Evolutionary conservation across 2,888 invertebrate species (phyloP).

Genomic region (Prenolepis imparis): DNA sequence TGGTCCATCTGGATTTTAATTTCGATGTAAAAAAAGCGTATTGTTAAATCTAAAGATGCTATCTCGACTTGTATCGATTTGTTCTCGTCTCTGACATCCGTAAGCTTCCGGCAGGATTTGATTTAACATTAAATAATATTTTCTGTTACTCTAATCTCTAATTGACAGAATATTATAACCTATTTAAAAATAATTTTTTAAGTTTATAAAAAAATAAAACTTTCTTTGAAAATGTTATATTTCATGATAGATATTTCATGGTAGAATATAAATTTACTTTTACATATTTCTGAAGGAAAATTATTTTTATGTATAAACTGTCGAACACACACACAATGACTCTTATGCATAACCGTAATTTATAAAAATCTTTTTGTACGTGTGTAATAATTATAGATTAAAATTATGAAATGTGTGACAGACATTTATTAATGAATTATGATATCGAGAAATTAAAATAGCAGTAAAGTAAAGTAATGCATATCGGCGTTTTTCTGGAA

Average conservation of each 20-base stretch:
- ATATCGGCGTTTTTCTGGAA: not conserved
- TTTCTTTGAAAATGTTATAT: not conserved
- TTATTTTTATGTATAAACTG: too few relatives aligned
- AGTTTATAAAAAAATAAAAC: not conserved
- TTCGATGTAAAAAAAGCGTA: conserved; percentile 37
- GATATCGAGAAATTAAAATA: not conserved
- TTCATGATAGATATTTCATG: not conserved
- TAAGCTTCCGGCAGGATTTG: not conserved
- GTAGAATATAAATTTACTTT: not conserved
- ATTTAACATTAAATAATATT: not conserved
- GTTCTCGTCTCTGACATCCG: not conserved
- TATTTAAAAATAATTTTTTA: not conserved
- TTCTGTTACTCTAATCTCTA: not conserved
- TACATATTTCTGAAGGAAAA: not conserved
- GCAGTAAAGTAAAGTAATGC: not conserved
- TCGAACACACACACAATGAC: too few relatives aligned
- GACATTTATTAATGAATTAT: not conserved
- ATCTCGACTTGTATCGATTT: conserved; percentile 20
- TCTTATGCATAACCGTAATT: not conserved
- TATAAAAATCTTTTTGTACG: not conserved
- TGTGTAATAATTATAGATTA: not conserved
- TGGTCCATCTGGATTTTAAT: conserved; percentile 40
- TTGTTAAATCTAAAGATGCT: conserved; percentile 22
- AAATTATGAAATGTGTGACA: not conserved
- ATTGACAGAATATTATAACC: not conserved